Conservation (phyloP, 2,113 vertebrate species). For the Periophthalmus modestus region DNA sequence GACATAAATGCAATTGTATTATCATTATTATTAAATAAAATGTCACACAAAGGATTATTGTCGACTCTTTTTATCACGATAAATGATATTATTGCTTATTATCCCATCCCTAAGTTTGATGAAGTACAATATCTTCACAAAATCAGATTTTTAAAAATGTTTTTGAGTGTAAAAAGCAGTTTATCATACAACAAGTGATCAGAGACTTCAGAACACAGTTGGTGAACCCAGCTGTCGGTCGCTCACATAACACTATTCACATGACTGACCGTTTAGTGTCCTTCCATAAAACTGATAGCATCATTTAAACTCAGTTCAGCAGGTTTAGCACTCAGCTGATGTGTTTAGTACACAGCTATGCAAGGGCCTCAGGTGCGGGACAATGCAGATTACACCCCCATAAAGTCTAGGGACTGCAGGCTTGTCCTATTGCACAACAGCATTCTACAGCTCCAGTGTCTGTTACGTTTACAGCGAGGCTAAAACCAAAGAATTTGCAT, state of each 20-base stretch:
- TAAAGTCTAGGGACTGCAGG: background rate
- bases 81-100: too few relatives aligned
- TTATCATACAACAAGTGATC: background rate
- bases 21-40: too few relatives aligned
- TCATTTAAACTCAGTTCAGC: slow-evolving; percentile 34
- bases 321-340: slow-evolving; percentile 40
- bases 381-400: background rate
- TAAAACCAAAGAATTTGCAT: background rate
- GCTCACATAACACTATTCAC: background rate
- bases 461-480: background rate
- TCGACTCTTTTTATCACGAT: too few relatives aligned
- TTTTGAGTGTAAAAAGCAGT: background rate
- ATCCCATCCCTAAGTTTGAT: too few relatives aligned
- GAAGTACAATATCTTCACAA: background rate
- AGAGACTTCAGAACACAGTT: background rate
- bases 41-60: too few relatives aligned
- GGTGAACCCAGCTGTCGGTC: background rate
- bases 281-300: slow-evolving; percentile 26
- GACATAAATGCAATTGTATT: too few relatives aligned
- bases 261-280: background rate
- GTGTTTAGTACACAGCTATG: slow-evolving; percentile 57
- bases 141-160: background rate
- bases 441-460: background rate
- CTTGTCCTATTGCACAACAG: background rate
- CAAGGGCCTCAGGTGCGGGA: slow-evolving; percentile 41